A percentile compares a stretch with the other conserved stretches of the same genome.
phyloP scores from a whole-genome alignment of 2,113 vertebrate genomes.

The Eulemur rufifrons region DNA sequence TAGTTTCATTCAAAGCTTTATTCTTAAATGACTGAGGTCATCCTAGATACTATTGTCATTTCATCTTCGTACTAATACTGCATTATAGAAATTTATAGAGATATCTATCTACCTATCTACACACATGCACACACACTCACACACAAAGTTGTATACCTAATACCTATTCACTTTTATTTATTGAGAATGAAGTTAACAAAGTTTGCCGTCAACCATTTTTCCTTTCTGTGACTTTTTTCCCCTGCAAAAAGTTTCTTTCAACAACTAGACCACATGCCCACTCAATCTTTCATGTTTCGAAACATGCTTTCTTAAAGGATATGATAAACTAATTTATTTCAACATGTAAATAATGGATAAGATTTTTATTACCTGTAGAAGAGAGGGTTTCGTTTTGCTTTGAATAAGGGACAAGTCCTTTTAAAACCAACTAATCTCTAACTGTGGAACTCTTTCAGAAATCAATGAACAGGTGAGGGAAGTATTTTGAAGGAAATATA shows the following conservation, averaged over 20 bases:
- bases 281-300: neutral
- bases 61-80: neutral
- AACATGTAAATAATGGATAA: neutral
- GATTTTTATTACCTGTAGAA: neutral
- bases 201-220: neutral
- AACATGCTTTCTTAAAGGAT: neutral
- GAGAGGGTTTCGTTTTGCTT: neutral
- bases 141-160: neutral
- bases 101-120: too few species aligned
- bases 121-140: too few species aligned
- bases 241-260: neutral
- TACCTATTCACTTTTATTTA: neutral
- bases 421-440: neutral
- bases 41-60: neutral
- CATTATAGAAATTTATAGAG: neutral
- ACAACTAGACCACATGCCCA: neutral
- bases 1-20: slow-evolving; percentile 22
- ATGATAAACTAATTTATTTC: neutral
- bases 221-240: neutral
- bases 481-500: neutral
- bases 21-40: neutral
- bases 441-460: neutral
- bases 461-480: neutral
- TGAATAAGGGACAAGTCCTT: neutral
- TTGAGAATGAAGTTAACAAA: neutral